These are phyloP conservation scores for Halcyon smyrnensis DNA, from an alignment of 2,797 vertebrate species.

Conservation along the genomic window DNA sequence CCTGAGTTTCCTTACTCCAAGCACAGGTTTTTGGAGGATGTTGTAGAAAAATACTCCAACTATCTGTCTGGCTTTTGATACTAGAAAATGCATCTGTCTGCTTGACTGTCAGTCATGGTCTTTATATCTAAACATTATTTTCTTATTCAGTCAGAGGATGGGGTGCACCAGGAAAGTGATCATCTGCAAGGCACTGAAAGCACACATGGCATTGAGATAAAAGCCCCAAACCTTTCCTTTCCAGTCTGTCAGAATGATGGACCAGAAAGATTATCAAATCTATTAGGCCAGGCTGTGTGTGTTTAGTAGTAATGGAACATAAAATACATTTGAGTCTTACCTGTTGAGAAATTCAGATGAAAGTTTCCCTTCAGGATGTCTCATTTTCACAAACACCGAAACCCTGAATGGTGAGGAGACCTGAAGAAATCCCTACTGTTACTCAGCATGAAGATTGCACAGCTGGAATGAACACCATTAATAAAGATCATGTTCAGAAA, in stretches of 20 bases:
- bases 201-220: not conserved
- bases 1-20: not conserved
- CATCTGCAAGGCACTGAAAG: not conserved
- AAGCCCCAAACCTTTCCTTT: not conserved
- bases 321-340: conserved; percentile 14
- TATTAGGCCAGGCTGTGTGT: not conserved
- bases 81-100: not conserved
- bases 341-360: not conserved
- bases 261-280: not conserved
- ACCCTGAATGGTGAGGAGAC: not conserved
- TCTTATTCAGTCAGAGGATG: not conserved
- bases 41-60: not conserved
- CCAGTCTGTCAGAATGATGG: not conserved
- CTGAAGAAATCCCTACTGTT: not conserved
- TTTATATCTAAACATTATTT: not conserved
- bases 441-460: not conserved
- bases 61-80: not conserved
- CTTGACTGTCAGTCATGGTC: not conserved
- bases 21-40: not conserved
- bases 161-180: not conserved
- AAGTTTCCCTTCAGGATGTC: not conserved
- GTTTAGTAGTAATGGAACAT: not conserved
- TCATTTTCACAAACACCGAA: not conserved
- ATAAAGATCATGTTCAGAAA: not conserved
- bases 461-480: not conserved